Percentiles rank a stretch among this genome's conserved stretches.
These are phyloP conservation scores for Xiphydria camelus DNA, from an alignment of 2,888 invertebrate genomes.

Conservation along the genomic window DNA sequence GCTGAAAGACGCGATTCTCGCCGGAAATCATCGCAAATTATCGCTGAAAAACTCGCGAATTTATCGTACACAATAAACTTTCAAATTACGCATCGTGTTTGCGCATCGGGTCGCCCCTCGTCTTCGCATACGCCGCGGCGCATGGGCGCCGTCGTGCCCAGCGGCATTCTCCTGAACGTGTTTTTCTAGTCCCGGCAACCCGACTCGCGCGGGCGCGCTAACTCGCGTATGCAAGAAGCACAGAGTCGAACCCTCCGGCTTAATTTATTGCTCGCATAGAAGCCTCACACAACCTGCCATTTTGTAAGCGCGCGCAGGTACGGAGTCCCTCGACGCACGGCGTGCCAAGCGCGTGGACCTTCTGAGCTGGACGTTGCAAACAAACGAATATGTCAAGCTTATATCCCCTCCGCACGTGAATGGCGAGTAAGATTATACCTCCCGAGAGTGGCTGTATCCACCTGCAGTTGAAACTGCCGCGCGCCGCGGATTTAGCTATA, in stretches of 20 bases:
- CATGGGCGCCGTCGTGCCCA: constrained; percentile 10
- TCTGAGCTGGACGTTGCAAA: constrained; percentile 1
- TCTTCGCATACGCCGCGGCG: too few species aligned
- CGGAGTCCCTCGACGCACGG: too few species aligned
- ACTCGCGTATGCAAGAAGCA: constrained; percentile 36
- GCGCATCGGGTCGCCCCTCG: constrained; percentile 2
- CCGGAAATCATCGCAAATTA: constrained; percentile 11
- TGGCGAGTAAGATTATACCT: too few species aligned
- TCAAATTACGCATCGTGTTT: constrained; percentile 14
- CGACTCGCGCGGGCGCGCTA: constrained; percentile 11
- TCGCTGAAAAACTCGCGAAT: constrained; percentile 28
- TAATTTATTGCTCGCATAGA: constrained; percentile 35
- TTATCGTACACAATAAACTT: constrained; percentile 22
- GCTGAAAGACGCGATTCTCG: constrained; percentile 4
- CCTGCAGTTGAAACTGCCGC: too few species aligned
- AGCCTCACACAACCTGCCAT: constrained; percentile 34
- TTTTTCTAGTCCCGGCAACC: constrained; percentile 27
- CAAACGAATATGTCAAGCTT: constrained; percentile 1
- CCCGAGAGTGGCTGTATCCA: too few species aligned
- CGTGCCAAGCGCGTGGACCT: too few species aligned
- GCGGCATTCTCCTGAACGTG: constrained; percentile 26
- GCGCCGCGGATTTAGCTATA: too few species aligned
- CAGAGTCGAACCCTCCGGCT: constrained; percentile 20
- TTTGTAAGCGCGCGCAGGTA: constrained; percentile 28
- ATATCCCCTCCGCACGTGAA: too few species aligned